These are phyloP conservation scores for Habropoda laboriosa DNA, from an alignment of 1,140 invertebrate genomes.

Conservation along the genomic window DNA sequence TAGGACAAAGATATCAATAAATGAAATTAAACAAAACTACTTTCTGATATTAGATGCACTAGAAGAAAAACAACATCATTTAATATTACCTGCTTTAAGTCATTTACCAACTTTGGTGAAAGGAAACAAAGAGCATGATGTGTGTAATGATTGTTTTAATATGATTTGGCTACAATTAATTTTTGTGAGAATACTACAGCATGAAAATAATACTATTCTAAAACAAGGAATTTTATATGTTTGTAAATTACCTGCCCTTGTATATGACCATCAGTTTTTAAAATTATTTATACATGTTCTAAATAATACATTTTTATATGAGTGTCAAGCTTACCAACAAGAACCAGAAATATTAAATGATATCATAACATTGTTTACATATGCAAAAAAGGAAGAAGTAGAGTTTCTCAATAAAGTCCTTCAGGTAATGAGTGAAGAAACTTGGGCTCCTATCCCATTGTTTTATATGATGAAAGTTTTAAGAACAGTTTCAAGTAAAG, in stretches of 20 bases:
- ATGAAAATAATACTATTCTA: slow-evolving; percentile 79
- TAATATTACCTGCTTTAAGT: slow-evolving; percentile 82
- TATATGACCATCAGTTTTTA: slow-evolving; percentile 64
- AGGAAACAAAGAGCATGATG: slow-evolving; percentile 50
- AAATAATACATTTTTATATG: slow-evolving; percentile 74
- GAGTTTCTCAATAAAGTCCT: slow-evolving; percentile 60
- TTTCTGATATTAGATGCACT: slow-evolving; percentile 83
- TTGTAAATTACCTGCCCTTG: slow-evolving; percentile 52
- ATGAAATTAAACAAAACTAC: slow-evolving; percentile 74
- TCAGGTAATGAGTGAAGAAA: slow-evolving; percentile 44
- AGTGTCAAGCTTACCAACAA: slow-evolving; percentile 46
- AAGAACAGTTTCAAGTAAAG: slow-evolving; percentile 26
- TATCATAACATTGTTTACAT: slow-evolving; percentile 59
- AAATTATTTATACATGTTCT: slow-evolving; percentile 61
- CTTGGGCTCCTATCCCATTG: slow-evolving; percentile 75
- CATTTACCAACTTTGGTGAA: slow-evolving; percentile 73
- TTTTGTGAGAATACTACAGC: slow-evolving; percentile 77
- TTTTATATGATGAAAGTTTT: slow-evolving; percentile 71
- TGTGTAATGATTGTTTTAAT: slow-evolving; percentile 66
- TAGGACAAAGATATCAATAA: slow-evolving; percentile 19
- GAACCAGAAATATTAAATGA: slow-evolving; percentile 62
- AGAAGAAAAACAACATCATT: slow-evolving; percentile 85
- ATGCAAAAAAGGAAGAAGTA: slow-evolving; percentile 33
- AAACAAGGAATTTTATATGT: slow-evolving; percentile 77
- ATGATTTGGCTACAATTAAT: slow-evolving; percentile 77